Base-by-base conservation (phyloP, 1,140 invertebrate genomes). In the Drosophila pseudoananassae region DNA sequence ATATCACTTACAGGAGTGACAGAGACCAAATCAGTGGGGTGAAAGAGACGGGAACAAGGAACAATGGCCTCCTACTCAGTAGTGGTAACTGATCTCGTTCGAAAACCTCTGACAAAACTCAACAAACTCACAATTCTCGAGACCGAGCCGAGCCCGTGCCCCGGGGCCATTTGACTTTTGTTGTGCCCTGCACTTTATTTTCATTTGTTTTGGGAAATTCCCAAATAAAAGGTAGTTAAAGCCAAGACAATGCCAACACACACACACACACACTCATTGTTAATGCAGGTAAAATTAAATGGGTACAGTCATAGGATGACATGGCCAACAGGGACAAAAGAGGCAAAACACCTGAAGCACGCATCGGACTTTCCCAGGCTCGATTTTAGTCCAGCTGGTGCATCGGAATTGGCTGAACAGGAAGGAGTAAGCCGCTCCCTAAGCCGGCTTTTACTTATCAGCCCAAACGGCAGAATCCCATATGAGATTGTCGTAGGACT, bases 191-290 rank as follows among this genome's bases (percentile, higher is more conserved):
- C 83, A 83, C 83, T 88, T 87, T 87, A 88, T 88, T 87, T 87
- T 88, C 78, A 78, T 87, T 87, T 87, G 83, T 88, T 87, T 87
- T 87, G 83, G 83, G 83, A 87, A 87, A 63, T 87, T 87, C 83
- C 83, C 65, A 87, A 87, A 87, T 88, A 83, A 88, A 87, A 88
- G 75, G 72, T 83, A 88, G 78, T 87, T 87, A 76, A 83, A 76
- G 78, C 78, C 78, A 75, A 61, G 74, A 87, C 82, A 87, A 87
- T 87, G 65, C 61, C 74, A 69, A 65, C 63, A 64, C 15, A 51
- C 45, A 17, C 45, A 47, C 17, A 25, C 31, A 50, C 25, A 14
- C 25, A 51, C 8, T 9, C 7, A 2, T n/a, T 4, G 8, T 29
- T 10, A 15, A 8, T 55, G 71, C 83, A 88, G 78, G 83, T 85